Base-by-base conservation (phyloP, 2,797 vertebrate genomes). In the Heliangelus exortis region DNA sequence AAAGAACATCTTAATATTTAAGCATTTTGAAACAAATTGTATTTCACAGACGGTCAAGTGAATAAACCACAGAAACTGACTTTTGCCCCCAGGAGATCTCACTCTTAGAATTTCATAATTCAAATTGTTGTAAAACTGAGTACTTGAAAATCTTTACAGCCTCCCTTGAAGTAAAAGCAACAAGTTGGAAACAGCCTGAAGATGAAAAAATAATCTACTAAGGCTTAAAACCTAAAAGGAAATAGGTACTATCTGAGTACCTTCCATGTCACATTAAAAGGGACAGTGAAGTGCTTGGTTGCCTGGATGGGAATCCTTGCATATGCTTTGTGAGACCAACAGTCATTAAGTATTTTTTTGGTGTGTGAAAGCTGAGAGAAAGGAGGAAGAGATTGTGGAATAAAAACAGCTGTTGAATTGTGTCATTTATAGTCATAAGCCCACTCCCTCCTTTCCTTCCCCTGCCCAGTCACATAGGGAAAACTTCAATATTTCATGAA, bases 1-100 rank as follows among this genome's bases (percentile, higher is more conserved):
- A 29, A 75, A 90, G 67, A 95, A 93, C 31, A 78, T 83, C 72
- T 95, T 89, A 80, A 34, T 84, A 72, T 95, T 97, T 86, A 87
- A 91, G 57, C 59, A 79, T 57, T 92, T 95, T 87, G 74, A 94
- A 96, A 89, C 77, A 94, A 90, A 86, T 48, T 81, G 12, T 45
- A 13, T 78, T 93, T 47, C 48, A 75, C 5, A 74, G 33, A 81
- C 10, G 78, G 47, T 28, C 48, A 67, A 34, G 7, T 23, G n/a
- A 90, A 84, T 84, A 75, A 85, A 66, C 59, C 34, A 21, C 48
- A 66, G 36, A 20, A 73, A 78, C 14, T 45, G 67, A 48, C 36
- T 79, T 92, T 45, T 78, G 47, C 45, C 51, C 25, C 88, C 54
- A 78, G 47, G 58, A 72, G 16, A 13, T 50, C 58, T 87, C 36